phyloP scores from a whole-genome alignment of 2,888 invertebrate genomes.

The Drosophila setosimentum region DNA sequence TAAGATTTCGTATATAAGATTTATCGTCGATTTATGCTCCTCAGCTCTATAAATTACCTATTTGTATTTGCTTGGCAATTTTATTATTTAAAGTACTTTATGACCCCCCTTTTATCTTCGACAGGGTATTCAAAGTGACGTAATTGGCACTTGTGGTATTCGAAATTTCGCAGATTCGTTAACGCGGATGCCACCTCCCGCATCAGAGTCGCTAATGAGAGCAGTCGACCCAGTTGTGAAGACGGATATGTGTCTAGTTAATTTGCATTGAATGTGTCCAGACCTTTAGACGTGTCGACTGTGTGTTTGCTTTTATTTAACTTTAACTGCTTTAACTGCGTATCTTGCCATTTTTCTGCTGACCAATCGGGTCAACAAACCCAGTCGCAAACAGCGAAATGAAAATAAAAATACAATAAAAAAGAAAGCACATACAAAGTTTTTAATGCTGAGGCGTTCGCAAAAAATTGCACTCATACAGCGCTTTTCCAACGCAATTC shows the following conservation, averaged over 20 bases:
- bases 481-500: conserved; percentile 48
- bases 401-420: conserved; percentile 1
- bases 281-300: conserved; percentile 68
- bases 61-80: background rate
- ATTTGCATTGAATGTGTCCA: conserved; percentile 65
- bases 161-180: conserved; percentile 35
- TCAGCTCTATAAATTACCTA: background rate
- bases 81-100: background rate
- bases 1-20: background rate
- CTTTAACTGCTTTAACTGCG: conserved; percentile 55
- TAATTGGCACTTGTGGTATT: conserved; percentile 62
- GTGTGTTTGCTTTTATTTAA: conserved; percentile 28
- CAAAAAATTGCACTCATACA: conserved; percentile 17
- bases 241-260: conserved; percentile 78
- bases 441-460: conserved; percentile 35
- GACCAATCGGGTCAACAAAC: conserved; percentile 68
- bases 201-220: conserved; percentile 61
- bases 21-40: background rate
- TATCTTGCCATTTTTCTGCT: conserved; percentile 64
- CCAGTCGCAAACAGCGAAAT: conserved; percentile 13
- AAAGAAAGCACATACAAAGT: conserved; percentile 38
- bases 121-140: conserved; percentile 48
- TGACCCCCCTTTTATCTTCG: background rate
- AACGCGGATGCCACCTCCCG: conserved; percentile 35
- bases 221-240: conserved; percentile 66